Evolutionary conservation across 2,888 invertebrate species (phyloP).

Genomic region (Oxycera nigricornis): DNA sequence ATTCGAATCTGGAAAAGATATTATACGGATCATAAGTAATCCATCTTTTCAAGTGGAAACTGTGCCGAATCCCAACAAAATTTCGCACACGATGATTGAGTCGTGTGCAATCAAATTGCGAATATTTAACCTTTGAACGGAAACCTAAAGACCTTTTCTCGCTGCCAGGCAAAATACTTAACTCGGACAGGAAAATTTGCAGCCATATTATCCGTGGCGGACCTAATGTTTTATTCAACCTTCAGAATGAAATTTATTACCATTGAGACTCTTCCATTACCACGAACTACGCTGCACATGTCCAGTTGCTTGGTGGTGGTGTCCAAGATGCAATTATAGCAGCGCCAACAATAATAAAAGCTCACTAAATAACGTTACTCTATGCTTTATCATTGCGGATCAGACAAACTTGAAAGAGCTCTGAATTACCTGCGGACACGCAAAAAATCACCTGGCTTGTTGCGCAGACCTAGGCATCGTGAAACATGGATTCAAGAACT

Average conservation of each 20-base stretch:
- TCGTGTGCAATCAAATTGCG: neutral
- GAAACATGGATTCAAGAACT: constrained; percentile 14
- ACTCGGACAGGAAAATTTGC: neutral
- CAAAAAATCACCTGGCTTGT: neutral
- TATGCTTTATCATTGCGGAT: constrained; percentile 4
- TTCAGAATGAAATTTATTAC: neutral
- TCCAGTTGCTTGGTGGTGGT: neutral
- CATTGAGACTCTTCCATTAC: neutral
- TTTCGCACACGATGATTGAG: neutral
- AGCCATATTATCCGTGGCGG: neutral
- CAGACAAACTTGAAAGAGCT: constrained; percentile 3
- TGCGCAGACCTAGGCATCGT: neutral
- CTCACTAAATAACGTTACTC: constrained; percentile 9
- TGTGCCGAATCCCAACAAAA: too few relatives aligned
- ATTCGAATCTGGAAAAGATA: too few relatives aligned
- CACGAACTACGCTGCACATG: neutral
- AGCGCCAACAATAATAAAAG: constrained; percentile 19
- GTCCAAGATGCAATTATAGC: constrained; percentile 10
- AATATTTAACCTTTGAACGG: neutral
- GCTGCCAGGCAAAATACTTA: neutral
- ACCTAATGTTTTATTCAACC: neutral
- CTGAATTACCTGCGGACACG: constrained; percentile 23
- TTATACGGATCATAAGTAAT: too few relatives aligned
- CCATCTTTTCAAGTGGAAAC: too few relatives aligned
- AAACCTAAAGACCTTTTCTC: neutral